phyloP scores from a whole-genome alignment of 2,888 invertebrate species.

The Scaptomyza polygonia region DNA sequence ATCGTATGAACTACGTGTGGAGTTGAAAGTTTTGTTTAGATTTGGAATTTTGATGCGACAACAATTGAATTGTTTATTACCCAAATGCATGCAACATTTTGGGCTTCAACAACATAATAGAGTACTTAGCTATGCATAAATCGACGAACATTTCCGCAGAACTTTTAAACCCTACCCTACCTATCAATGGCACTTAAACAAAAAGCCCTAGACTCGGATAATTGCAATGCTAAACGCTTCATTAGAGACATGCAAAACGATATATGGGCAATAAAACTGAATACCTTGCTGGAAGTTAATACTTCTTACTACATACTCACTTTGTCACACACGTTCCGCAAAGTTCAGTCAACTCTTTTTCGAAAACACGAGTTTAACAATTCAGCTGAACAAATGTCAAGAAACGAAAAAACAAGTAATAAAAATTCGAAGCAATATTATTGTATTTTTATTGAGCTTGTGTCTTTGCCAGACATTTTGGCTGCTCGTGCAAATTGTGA shows the following conservation, averaged over 20 bases:
- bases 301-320: conserved; percentile 33
- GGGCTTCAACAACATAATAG: conserved; percentile 22
- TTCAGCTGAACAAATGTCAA: conserved; percentile 61
- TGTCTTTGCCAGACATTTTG: conserved; percentile 38
- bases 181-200: conserved; percentile 36
- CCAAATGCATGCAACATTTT: conserved; percentile 55
- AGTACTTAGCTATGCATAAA: conserved; percentile 42
- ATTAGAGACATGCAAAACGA: conserved; percentile 72
- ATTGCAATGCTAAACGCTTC: conserved; percentile 65
- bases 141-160: conserved; percentile 61
- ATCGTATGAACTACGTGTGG: conserved; percentile 37
- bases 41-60: conserved; percentile 60
- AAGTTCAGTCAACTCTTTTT: conserved; percentile 66
- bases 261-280: conserved; percentile 44
- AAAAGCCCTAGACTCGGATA: conserved; percentile 24
- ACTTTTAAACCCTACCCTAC: conserved; percentile 13
- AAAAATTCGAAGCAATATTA: conserved; percentile 28
- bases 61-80: conserved; percentile 72
- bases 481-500: conserved; percentile 38
- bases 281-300: conserved; percentile 12
- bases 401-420: not conserved
- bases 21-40: conserved; percentile 59
- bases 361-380: conserved; percentile 36
- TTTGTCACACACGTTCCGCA: conserved; percentile 52
- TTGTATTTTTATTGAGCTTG: conserved; percentile 1